Base-by-base conservation (phyloP, 2,797 vertebrate species). In the Channallabes apus region DNA sequence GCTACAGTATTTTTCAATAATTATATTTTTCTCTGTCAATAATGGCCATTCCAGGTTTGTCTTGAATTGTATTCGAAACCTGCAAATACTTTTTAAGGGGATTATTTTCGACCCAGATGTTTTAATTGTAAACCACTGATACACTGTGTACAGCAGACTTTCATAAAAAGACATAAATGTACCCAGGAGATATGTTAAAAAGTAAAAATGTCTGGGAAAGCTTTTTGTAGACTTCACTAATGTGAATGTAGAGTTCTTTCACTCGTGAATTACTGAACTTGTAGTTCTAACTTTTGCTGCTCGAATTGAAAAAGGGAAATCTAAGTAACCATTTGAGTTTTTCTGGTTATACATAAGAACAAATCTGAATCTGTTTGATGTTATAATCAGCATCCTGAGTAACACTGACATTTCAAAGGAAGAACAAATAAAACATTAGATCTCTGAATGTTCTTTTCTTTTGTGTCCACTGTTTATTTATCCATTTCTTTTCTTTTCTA, bases 391-490 rank as follows among this genome's bases (percentile, higher is more conserved):
- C 67, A 59, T 8, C 27, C 59, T 69, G 75, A 59, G 41, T 5
- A 71, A 20, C 15, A 17, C 4, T 38, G 17, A 2, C 20, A 51
- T 5, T 58, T 76, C 18, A 77, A 8, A 59, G 24, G 24, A 27
- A 59, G 8, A 22, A 78, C 6, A 83, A 75, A 22, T 84, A 86
- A 83, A 86, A 71, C 20, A 62, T 82, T 27, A 62, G 24, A 80
- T 32, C 18, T 59, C 46, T 75, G 18, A 15, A 56, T 6, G 46
- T 51, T 79, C 67, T 58, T 41, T 83, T 61, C 6, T 78, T 84
- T 54, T 9, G 61, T 62, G 32, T 51, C 6, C 22, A 12, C 18
- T 15, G 3, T 51, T 51, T 51, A 14, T 51, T 51, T 51, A 12
- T 46, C 11, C 1, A 14, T 51, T 51, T 14, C 12, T 51, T 12